phyloP scores from a whole-genome alignment of 2,113 vertebrate species.

The Nettapus auritus region DNA sequence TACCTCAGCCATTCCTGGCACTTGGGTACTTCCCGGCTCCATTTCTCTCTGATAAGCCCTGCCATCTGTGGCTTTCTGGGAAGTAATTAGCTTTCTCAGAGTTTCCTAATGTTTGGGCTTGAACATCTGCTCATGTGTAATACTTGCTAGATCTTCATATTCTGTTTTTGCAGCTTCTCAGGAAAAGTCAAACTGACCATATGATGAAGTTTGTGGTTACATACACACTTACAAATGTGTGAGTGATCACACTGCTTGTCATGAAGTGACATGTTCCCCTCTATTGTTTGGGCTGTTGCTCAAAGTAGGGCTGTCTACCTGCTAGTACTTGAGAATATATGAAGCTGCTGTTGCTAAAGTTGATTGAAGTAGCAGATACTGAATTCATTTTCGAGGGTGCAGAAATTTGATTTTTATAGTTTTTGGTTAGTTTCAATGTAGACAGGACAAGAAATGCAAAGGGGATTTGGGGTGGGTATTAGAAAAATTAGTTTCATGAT shows the following conservation, averaged over 20 bases:
- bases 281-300: not conserved
- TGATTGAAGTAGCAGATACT: not conserved
- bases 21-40: too few species aligned
- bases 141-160: not conserved
- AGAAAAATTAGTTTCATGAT: not conserved
- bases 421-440: not conserved
- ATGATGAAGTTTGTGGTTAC: not conserved
- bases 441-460: not conserved
- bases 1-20: not conserved
- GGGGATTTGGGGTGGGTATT: not conserved
- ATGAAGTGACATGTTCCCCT: rapidly evolving
- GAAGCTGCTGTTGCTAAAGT: not conserved
- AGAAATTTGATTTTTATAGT: not conserved
- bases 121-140: not conserved
- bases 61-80: not conserved
- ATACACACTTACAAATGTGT: not conserved
- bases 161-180: not conserved
- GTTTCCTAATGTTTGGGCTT: not conserved
- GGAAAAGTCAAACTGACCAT: not conserved
- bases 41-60: not conserved
- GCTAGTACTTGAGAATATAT: not conserved
- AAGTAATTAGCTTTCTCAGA: not conserved
- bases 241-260: not conserved
- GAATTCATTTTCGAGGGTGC: not conserved
- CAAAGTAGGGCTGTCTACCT: not conserved